phyloP scores from a whole-genome alignment of 2,888 invertebrate genomes.

The Calameuta pallipes region DNA sequence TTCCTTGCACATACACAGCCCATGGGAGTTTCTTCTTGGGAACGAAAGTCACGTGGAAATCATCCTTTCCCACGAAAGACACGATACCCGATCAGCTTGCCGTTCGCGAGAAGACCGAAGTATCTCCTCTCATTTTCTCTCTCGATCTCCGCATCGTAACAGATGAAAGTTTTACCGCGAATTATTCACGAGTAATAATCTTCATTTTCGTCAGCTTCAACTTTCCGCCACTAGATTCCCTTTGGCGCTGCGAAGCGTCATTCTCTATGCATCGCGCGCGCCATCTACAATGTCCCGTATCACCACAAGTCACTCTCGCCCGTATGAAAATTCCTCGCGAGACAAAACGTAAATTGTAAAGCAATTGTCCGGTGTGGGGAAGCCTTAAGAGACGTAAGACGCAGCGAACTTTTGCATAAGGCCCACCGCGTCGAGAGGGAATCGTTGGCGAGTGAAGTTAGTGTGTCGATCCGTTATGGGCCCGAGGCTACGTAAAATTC shows the following conservation, averaged over 20 bases:
- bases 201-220: background rate
- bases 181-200: background rate
- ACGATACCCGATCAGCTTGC: background rate
- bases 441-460: conserved; percentile 42
- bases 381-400: background rate
- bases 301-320: background rate
- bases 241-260: background rate
- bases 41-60: conserved; percentile 47
- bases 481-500: conserved; percentile 60
- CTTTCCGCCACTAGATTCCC: background rate
- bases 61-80: conserved; percentile 47
- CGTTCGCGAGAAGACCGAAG: conserved; percentile 4
- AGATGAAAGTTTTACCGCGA: background rate
- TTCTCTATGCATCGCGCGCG: background rate
- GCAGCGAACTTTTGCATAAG: background rate
- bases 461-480: conserved; percentile 62
- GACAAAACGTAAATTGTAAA: background rate
- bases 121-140: background rate
- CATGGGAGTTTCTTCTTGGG: conserved; percentile 42
- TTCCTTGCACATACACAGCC: background rate
- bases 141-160: background rate
- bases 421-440: conserved; percentile 11
- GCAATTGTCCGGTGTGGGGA: background rate
- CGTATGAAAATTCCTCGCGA: background rate
- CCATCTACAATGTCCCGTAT: background rate